phyloP scores from a whole-genome alignment of 2,888 invertebrate species.

The Lasioglossum marginatum region DNA sequence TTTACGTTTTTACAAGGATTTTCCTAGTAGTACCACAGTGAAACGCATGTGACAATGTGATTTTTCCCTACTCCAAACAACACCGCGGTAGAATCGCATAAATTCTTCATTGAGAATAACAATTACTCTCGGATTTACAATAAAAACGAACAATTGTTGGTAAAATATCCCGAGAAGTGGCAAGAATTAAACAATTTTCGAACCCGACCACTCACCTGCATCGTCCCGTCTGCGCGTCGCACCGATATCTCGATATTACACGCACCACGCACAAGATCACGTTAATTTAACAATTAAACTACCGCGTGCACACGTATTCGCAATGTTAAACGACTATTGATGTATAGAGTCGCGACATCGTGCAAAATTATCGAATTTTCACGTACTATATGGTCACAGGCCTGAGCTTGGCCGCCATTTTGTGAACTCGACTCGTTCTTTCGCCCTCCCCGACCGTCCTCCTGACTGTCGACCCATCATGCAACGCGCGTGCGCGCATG shows the following conservation, averaged over 20 bases:
- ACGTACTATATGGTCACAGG: conserved; percentile 82
- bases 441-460: conserved; percentile 70
- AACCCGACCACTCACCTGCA: conserved; percentile 83
- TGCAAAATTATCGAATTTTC: conserved; percentile 79
- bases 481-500: conserved; percentile 77
- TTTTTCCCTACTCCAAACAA: conserved; percentile 82
- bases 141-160: conserved; percentile 64
- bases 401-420: conserved; percentile 83
- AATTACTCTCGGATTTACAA: conserved; percentile 47
- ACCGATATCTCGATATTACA: conserved; percentile 72
- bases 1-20: conserved; percentile 70
- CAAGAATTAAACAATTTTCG: conserved; percentile 72
- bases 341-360: conserved; percentile 76
- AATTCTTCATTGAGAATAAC: conserved; percentile 49
- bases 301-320: conserved; percentile 65
- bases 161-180: conserved; percentile 51
- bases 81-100: conserved; percentile 72
- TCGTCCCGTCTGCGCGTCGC: conserved; percentile 83
- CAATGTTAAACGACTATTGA: conserved; percentile 71
- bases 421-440: conserved; percentile 81
- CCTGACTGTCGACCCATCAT: conserved; percentile 73
- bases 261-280: conserved; percentile 64
- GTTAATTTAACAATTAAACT: conserved; percentile 66
- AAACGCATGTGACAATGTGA: conserved; percentile 77
- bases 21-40: conserved; percentile 62